Percentiles rank a stretch among this genome's conserved stretches.
Evolutionary conservation across 2,113 vertebrate genomes (phyloP).

Genomic region (Rhizomys pruinosus): DNA sequence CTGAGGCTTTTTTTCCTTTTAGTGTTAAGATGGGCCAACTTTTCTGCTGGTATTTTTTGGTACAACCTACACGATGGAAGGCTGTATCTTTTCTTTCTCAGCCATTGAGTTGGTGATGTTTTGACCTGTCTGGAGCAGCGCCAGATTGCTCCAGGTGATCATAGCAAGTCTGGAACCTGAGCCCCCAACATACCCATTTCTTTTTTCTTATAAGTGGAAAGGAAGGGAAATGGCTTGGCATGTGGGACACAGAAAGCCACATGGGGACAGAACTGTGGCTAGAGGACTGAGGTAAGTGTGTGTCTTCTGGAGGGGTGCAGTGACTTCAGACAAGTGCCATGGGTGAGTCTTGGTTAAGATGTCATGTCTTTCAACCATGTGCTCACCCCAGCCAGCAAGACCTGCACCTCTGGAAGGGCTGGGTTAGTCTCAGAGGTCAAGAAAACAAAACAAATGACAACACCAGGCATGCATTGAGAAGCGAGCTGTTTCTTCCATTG

Average conservation of each 20-base stretch:
- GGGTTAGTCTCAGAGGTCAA: background rate
- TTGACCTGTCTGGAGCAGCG: no score
- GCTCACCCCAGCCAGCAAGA: background rate
- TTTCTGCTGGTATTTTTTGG: no score
- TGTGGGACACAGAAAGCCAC: background rate
- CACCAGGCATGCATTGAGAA: background rate
- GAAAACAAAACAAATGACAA: background rate
- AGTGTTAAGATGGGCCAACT: no score
- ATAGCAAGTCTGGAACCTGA: no score
- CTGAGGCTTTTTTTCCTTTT: no score
- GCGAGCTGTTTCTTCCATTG: background rate
- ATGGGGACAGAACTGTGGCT: constrained; percentile 14
- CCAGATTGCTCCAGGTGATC: no score
- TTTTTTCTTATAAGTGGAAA: constrained; percentile 54
- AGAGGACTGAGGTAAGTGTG: background rate
- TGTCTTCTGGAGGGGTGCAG: background rate
- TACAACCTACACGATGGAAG: no score
- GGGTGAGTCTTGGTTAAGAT: background rate
- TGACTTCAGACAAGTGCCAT: background rate
- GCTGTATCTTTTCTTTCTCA: no score
- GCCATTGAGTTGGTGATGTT: no score
- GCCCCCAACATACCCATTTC: no score
- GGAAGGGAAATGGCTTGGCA: constrained; percentile 13
- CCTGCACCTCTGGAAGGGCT: background rate
- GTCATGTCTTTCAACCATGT: background rate